phyloP scores from a whole-genome alignment of 2,797 vertebrate species.

The Sebastes iracundus region DNA sequence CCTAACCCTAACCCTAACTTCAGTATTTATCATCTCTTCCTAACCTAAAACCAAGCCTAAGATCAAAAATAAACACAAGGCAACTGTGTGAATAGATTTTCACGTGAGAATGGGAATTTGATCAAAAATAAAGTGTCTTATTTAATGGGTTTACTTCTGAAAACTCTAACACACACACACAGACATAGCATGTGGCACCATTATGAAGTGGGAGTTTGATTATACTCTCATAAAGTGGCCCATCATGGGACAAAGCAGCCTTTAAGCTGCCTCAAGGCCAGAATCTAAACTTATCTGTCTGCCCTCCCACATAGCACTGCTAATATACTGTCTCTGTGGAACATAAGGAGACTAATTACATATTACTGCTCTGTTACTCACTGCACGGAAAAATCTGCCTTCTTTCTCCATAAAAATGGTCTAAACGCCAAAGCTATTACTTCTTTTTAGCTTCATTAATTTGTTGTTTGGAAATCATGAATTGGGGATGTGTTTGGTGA shows the following conservation, averaged over 20 bases:
- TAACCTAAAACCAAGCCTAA: neutral
- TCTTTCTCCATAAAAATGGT: neutral
- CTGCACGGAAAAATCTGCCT: neutral
- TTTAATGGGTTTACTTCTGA: slow-evolving; percentile 1
- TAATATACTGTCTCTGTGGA: slow-evolving; percentile 2
- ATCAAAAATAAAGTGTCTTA: neutral
- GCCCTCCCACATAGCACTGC: slow-evolving; percentile 25
- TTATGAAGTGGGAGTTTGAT: slow-evolving; percentile 52
- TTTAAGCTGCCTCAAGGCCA: slow-evolving; percentile 41
- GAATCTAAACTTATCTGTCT: slow-evolving; percentile 21
- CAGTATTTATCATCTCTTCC: neutral
- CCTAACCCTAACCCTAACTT: too few relatives aligned
- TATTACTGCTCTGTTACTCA: neutral
- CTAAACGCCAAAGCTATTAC: neutral
- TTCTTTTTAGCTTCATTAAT: neutral
- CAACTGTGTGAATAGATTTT: neutral
- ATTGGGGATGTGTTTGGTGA: neutral
- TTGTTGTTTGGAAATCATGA: neutral
- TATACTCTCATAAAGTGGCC: slow-evolving; percentile 29
- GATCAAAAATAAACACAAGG: neutral
- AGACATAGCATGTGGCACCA: neutral
- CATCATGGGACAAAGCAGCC: slow-evolving; percentile 22
- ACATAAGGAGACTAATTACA: slow-evolving; percentile 2
- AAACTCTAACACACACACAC: neutral
- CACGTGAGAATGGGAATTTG: neutral